Percentiles rank a stretch among this genome's conserved stretches.
Evolutionary conservation across 1,140 invertebrate species (phyloP).

Genomic region (Drosophila mauritiana): DNA sequence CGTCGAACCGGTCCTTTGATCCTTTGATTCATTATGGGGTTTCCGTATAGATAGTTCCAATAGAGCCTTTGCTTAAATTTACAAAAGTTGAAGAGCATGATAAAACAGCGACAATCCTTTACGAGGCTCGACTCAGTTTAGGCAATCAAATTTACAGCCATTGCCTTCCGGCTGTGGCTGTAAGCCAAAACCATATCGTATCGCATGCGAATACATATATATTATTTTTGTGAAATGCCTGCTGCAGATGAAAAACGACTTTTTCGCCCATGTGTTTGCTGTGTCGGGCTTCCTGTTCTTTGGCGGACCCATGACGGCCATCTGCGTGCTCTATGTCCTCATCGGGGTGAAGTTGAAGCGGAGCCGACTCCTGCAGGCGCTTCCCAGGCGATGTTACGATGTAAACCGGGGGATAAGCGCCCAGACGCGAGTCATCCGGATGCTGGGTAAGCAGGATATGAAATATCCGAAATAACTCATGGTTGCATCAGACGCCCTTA

Average conservation of each 20-base stretch:
- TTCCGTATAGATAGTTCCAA: neutral
- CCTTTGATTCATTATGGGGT: neutral
- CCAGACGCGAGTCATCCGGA: slow-evolving; percentile 88
- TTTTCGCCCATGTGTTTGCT: slow-evolving; percentile 91
- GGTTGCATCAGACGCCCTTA: slow-evolving; percentile 8
- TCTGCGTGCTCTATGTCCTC: slow-evolving; percentile 92
- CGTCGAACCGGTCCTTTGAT: neutral
- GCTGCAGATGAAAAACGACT: slow-evolving; percentile 86
- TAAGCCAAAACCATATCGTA: slow-evolving; percentile 3
- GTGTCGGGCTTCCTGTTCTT: slow-evolving; percentile 94
- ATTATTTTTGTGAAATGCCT: slow-evolving; percentile 21
- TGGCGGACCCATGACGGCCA: slow-evolving; percentile 93
- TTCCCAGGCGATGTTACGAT: slow-evolving; percentile 72
- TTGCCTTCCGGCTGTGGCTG: slow-evolving; percentile 5
- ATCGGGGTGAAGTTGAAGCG: slow-evolving; percentile 91
- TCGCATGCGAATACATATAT: neutral
- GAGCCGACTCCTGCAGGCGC: slow-evolving; percentile 75
- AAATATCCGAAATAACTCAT: slow-evolving; percentile 5
- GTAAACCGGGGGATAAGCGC: slow-evolving; percentile 84
- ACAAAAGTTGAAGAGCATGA: neutral
- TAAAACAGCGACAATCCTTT: neutral
- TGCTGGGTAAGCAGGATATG: slow-evolving; percentile 87
- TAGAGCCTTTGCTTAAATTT: neutral
- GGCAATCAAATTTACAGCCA: slow-evolving; percentile 27
- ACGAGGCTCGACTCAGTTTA: slow-evolving; percentile 10